A percentile compares a stretch with the other conserved stretches of the same genome.
phyloP scores from a whole-genome alignment of 2,888 invertebrate species.

The Pocota personata region DNA sequence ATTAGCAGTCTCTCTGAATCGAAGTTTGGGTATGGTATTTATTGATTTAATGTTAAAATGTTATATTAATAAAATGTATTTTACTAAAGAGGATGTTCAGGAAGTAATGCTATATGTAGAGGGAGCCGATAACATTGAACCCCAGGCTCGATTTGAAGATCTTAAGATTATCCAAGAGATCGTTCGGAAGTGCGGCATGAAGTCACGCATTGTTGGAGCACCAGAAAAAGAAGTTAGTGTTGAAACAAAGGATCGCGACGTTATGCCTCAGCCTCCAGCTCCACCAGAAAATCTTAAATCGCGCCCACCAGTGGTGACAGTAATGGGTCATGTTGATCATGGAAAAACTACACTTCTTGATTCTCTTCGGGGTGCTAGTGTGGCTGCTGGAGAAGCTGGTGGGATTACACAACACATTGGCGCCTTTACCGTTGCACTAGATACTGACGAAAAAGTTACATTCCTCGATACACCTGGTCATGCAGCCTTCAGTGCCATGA shows the following conservation, averaged over 20 bases:
- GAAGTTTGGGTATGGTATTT: conserved; percentile 85
- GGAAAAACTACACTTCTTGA: conserved; percentile 99
- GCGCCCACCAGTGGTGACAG: conserved; percentile 96
- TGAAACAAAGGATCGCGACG: conserved; percentile 83
- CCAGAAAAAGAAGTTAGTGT: conserved; percentile 77
- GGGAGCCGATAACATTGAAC: conserved; percentile 84
- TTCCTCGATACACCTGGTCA: conserved; percentile 99
- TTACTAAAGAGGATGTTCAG: conserved; percentile 86
- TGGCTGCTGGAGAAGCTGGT: conserved; percentile 97
- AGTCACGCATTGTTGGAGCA: conserved; percentile 85
- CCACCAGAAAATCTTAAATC: conserved; percentile 86
- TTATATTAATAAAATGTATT: conserved; percentile 39
- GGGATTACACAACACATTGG: conserved; percentile 99
- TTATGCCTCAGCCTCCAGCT: conserved; percentile 86
- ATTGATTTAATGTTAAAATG: not conserved
- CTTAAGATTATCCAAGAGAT: conserved; percentile 87
- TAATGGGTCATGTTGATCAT: conserved; percentile 99
- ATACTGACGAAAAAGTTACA: conserved; percentile 91
- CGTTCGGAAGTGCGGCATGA: conserved; percentile 87
- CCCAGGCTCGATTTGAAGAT: conserved; percentile 86
- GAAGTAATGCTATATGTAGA: conserved; percentile 88
- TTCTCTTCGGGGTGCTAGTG: conserved; percentile 91
- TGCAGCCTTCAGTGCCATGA: conserved; percentile 97
- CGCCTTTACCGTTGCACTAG: conserved; percentile 92
- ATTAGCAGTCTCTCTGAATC: conserved; percentile 86